Conservation (phyloP, 2,113 vertebrate genomes). For the Harpagus bidentatus region DNA sequence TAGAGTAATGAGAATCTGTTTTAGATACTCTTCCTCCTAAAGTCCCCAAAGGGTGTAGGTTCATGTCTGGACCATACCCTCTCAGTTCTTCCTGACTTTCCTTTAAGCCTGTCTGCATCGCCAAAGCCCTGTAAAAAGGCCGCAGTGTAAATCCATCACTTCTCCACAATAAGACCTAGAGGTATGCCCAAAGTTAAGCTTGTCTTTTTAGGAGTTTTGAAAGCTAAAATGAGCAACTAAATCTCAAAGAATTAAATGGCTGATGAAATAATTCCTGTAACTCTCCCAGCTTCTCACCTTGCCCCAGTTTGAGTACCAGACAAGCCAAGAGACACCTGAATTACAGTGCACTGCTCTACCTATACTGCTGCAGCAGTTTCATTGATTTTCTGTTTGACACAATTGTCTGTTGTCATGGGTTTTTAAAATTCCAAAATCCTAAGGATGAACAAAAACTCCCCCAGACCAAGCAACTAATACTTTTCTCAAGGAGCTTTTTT, state of each 20-base stretch:
- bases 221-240: background rate
- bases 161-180: background rate
- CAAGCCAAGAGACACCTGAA: background rate
- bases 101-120: background rate
- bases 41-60: background rate
- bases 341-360: background rate
- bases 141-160: rapidly evolving
- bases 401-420: background rate
- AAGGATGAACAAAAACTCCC: background rate
- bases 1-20: background rate
- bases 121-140: background rate
- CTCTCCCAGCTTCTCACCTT: background rate
- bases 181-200: background rate
- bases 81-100: background rate
- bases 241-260: background rate
- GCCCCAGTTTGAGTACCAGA: background rate
- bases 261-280: background rate
- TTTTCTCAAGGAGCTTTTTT: background rate
- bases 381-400: background rate
- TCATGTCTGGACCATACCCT: background rate
- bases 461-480: background rate
- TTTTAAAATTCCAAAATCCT: background rate
- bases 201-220: background rate
- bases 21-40: background rate
- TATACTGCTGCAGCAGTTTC: background rate